Evolutionary conservation across 2,113 vertebrate genomes (phyloP), one percentile per base, ranked within the genome.

Genomic region (Elachura formosa): DNA sequence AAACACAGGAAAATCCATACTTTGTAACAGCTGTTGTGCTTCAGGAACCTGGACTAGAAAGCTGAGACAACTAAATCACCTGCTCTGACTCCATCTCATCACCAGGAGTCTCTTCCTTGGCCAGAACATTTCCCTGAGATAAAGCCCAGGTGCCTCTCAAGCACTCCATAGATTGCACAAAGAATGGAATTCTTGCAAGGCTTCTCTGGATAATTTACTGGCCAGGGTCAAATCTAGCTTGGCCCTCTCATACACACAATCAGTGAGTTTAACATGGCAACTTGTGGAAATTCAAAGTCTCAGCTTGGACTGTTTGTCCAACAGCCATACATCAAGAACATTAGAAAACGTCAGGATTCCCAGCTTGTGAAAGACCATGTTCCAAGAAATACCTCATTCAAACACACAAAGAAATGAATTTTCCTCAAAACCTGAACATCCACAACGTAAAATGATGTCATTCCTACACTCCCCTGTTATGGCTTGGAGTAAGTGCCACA

Each of bases 161-260:
- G 23, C 17, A 73, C n/a, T 33, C 25, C 22, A 4, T 0, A 2
- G 29, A 38, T 66, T 58, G 34, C 80, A 84, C 51, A 58, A 25
- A 62, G 25, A 34, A 38, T 17, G 16, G 34, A 45, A 67, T 24
- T 6, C 5, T 41, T 46, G 33, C 10, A 8, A 22, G 26, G 25
- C 58, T 82, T 52, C 48, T 41, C 63, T 58, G 16, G 15, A 13
- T n/a, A 9, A 54, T 43, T 52, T 13, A 40, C 16, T 80, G 21
- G 8, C 23, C 79, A 59, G 5, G 10, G 15, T 14, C 56, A 64
- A 55, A 55, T 9, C 10, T 33, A 52, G 8, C 64, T 75, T 8
- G 34, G n/a, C 33, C 19, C 48, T 28, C 45, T 45, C 40, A 23
- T 1, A 9, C 4, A 3, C 43, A 41, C 2, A 1, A 13, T 24